phyloP scores from a whole-genome alignment of 1,140 invertebrate genomes.

The Drosophila subpulchrella region DNA sequence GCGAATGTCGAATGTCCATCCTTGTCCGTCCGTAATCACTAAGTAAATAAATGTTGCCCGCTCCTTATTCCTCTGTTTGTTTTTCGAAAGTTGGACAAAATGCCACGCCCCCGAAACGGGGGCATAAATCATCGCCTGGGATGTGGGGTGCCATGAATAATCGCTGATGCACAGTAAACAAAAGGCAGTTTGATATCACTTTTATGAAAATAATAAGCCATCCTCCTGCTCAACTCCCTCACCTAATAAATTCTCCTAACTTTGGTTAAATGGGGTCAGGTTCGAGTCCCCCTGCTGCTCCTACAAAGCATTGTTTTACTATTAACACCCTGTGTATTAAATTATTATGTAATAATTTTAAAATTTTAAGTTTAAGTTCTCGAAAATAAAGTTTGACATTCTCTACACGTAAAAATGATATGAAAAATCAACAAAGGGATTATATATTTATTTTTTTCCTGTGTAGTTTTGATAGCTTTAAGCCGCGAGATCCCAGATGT shows the following conservation, averaged over 20 bases:
- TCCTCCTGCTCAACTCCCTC: too few relatives aligned
- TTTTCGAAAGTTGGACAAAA: constrained; percentile 54
- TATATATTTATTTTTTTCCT: not conserved
- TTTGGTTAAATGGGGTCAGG: too few relatives aligned
- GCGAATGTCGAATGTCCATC: not conserved
- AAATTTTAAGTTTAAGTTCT: too few relatives aligned
- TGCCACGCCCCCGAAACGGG: constrained; percentile 61
- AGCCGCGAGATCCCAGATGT: constrained; percentile 1
- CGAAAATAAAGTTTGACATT: too few relatives aligned
- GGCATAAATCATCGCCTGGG: constrained; percentile 39
- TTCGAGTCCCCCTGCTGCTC: too few relatives aligned
- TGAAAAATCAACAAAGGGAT: not conserved
- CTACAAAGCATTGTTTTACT: too few relatives aligned
- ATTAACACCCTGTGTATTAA: too few relatives aligned
- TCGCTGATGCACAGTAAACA: constrained; percentile 3
- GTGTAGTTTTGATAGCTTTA: constrained; percentile 9
- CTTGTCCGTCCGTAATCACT: constrained; percentile 53
- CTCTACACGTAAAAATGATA: too few relatives aligned
- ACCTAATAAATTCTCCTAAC: too few relatives aligned
- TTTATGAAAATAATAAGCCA: too few relatives aligned
- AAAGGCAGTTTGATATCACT: not conserved
- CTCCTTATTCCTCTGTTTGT: constrained; percentile 67
- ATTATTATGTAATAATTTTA: too few relatives aligned
- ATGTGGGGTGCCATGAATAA: constrained; percentile 27
- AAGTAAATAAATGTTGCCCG: constrained; percentile 71